A percentile compares a stretch with the other conserved stretches of the same genome.
Conservation (phyloP, 1,140 invertebrate genomes). For the Ephestia elutella region DNA sequence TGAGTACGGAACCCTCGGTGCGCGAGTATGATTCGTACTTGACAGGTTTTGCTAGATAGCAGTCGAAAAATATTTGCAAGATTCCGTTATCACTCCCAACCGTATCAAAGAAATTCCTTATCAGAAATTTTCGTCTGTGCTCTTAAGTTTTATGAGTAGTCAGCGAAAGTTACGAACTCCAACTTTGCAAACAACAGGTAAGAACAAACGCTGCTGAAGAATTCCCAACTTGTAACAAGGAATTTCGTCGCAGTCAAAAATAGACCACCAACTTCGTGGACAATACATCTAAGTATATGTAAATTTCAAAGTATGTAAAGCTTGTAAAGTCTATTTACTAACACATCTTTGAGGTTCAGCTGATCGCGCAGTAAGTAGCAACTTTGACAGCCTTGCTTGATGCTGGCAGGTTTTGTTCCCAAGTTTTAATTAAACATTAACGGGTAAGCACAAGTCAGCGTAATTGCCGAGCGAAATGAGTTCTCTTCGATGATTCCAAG, state of each 20-base stretch:
- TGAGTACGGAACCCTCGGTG: too few relatives aligned
- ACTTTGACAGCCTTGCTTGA: slow-evolving; percentile 5
- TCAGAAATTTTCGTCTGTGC: background rate
- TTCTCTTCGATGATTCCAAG: background rate
- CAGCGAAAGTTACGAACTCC: background rate
- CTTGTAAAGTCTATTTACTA: background rate
- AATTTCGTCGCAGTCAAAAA: background rate
- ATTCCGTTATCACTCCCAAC: too few relatives aligned
- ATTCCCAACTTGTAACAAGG: background rate
- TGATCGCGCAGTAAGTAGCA: background rate
- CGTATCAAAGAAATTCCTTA: too few relatives aligned
- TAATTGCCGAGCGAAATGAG: background rate
- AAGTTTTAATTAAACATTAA: slow-evolving; percentile 12
- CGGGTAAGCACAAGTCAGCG: background rate
- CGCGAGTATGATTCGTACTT: too few relatives aligned
- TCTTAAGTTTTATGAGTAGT: background rate
- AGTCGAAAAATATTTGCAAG: too few relatives aligned
- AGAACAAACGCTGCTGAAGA: background rate
- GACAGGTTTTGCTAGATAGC: too few relatives aligned
- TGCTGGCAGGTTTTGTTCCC: slow-evolving; percentile 5
- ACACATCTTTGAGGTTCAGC: background rate
- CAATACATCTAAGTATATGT: too few relatives aligned
- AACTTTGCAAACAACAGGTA: background rate
- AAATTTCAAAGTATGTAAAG: too few relatives aligned
- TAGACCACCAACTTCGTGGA: background rate